Percentiles rank a stretch among this genome's conserved stretches.
Conservation (phyloP, 2,797 vertebrate genomes). For the Girardinus metallicus region DNA sequence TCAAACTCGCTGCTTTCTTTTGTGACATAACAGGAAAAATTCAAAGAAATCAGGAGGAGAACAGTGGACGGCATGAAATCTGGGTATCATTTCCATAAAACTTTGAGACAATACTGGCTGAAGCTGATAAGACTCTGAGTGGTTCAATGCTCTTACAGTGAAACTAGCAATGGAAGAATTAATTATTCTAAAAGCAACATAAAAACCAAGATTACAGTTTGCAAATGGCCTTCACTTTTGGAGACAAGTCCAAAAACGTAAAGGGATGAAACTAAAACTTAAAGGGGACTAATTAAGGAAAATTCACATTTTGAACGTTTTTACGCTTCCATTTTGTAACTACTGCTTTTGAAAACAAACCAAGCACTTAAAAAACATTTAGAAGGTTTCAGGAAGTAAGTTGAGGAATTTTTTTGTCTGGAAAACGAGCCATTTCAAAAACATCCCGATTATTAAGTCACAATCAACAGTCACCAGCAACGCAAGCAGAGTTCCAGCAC, state of each 20-base stretch:
- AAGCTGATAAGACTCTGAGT: not conserved
- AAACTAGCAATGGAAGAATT: not conserved
- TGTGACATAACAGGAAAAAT: not conserved
- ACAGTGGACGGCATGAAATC: not conserved
- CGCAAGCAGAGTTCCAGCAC: too few species aligned
- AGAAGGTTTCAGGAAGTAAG: too few species aligned
- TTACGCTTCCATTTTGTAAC: too few species aligned
- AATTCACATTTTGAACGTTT: too few species aligned
- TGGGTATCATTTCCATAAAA: not conserved
- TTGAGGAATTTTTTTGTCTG: too few species aligned
- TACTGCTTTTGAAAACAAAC: too few species aligned
- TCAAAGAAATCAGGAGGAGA: not conserved
- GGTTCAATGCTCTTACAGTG: not conserved
- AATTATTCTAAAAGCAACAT: not conserved
- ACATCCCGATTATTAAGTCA: too few species aligned
- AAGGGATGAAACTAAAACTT: not conserved
- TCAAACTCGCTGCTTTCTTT: not conserved
- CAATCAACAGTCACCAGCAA: too few species aligned
- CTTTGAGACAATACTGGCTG: not conserved
- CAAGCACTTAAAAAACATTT: too few species aligned
- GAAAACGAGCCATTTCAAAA: too few species aligned
- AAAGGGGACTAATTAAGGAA: too few species aligned
- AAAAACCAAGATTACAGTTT: not conserved
- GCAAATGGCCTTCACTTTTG: not conserved
- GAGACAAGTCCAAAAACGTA: not conserved